These are phyloP conservation scores for Ostrea denselamellosa DNA, from an alignment of 1,140 invertebrate genomes.

Conservation along the genomic window DNA sequence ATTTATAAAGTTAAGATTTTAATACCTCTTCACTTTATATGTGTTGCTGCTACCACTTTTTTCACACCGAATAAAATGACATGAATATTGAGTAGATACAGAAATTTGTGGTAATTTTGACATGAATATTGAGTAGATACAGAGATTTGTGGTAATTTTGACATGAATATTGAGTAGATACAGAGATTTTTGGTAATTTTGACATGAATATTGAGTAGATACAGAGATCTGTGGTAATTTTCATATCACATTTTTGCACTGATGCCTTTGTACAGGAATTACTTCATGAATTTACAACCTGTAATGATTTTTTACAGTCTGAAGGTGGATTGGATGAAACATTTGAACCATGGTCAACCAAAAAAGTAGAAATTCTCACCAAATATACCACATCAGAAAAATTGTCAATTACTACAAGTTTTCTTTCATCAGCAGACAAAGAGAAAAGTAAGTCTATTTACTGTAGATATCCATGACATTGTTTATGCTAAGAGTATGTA, in stretches of 20 bases:
- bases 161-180: no score
- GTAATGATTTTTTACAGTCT: neutral
- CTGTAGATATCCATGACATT: neutral
- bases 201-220: no score
- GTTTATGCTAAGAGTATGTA: neutral
- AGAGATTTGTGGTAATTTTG: neutral
- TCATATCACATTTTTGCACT: no score
- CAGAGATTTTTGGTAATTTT: no score
- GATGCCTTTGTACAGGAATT: no score
- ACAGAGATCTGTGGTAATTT: no score
- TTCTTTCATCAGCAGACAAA: conserved; percentile 84
- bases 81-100: neutral
- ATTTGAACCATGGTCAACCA: conserved; percentile 87
- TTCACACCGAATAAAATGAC: neutral
- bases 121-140: neutral
- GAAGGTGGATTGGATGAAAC: conserved; percentile 77
- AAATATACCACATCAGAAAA: conserved; percentile 96
- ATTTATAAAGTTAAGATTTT: no score
- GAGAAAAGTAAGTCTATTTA: conserved; percentile 84
- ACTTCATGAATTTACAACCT: no score
- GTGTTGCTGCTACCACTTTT: no score
- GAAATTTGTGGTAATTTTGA: neutral
- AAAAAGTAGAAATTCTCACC: conserved; percentile 87
- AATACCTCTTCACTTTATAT: no score
- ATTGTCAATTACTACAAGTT: conserved; percentile 92